These are phyloP conservation scores for Meiosimyza platycephala DNA, from an alignment of 2,888 invertebrate species.

Conservation along the genomic window DNA sequence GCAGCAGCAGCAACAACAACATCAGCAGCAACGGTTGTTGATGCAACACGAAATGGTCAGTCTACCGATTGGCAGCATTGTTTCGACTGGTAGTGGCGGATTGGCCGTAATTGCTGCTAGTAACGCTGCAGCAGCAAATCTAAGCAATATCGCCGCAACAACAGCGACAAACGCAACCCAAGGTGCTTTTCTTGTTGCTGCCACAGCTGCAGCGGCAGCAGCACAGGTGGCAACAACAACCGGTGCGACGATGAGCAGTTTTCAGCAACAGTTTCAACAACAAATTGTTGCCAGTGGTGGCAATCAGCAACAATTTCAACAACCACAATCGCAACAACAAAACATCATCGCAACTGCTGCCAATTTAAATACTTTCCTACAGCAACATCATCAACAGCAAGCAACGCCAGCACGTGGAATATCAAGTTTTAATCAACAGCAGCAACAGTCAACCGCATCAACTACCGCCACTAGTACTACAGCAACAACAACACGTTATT, in stretches of 20 bases:
- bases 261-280: slow-evolving; percentile 54
- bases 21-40: slow-evolving; percentile 51
- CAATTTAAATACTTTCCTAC: slow-evolving; percentile 36
- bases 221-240: slow-evolving; percentile 49
- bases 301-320: slow-evolving; percentile 43
- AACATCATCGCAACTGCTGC: slow-evolving; percentile 45
- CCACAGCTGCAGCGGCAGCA: slow-evolving; percentile 43
- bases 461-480: slow-evolving; percentile 32
- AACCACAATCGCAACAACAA: not conserved
- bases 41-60: slow-evolving; percentile 66
- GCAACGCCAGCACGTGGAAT: slow-evolving; percentile 17
- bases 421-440: slow-evolving; percentile 31
- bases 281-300: slow-evolving; percentile 49
- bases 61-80: slow-evolving; percentile 60
- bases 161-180: slow-evolving; percentile 39
- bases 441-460: slow-evolving; percentile 27
- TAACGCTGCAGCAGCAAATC: slow-evolving; percentile 32
- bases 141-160: slow-evolving; percentile 9
- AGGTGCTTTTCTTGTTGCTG: slow-evolving; percentile 50
- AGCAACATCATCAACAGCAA: slow-evolving; percentile 32
- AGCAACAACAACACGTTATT: slow-evolving; percentile 53
- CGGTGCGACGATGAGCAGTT: slow-evolving; percentile 46
- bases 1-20: slow-evolving; percentile 47
- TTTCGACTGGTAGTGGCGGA: slow-evolving; percentile 54
- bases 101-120: slow-evolving; percentile 45